These are phyloP conservation scores for Drosophila parabipectinata DNA, from an alignment of 1,140 invertebrate species.

Conservation along the genomic window DNA sequence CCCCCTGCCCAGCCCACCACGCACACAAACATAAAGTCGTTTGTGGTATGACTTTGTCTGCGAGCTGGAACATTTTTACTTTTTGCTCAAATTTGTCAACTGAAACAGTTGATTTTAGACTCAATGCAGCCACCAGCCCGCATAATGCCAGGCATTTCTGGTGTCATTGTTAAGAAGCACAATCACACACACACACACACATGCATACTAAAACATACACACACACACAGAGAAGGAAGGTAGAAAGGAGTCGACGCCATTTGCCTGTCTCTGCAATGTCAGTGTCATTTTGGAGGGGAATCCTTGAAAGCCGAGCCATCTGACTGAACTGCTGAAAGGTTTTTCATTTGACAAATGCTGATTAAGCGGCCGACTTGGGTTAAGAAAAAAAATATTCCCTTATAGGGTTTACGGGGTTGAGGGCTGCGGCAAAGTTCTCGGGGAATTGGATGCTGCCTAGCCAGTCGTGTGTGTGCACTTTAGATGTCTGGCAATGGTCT, in stretches of 20 bases:
- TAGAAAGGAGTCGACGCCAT: conserved; percentile 56
- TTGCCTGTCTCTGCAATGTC: conserved; percentile 50
- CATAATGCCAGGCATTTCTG: conserved; percentile 60
- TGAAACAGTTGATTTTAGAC: conserved; percentile 68
- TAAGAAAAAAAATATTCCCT: conserved; percentile 46
- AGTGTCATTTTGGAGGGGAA: conserved; percentile 33
- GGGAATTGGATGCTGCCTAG: conserved; percentile 23
- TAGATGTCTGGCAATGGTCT: conserved; percentile 51
- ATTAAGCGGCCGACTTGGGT: conserved; percentile 62
- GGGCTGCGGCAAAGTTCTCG: conserved; percentile 4
- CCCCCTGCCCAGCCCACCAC: background rate
- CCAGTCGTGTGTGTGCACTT: conserved; percentile 49
- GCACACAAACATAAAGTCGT: conserved; percentile 23
- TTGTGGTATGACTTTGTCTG: conserved; percentile 35
- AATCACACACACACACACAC: conserved; percentile 5
- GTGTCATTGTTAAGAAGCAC: conserved; percentile 55
- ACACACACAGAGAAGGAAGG: conserved; percentile 18
- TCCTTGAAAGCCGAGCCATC: conserved; percentile 2
- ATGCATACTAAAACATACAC: conserved; percentile 4
- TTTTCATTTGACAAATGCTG: conserved; percentile 67
- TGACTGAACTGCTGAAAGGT: conserved; percentile 42
- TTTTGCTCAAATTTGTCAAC: conserved; percentile 67
- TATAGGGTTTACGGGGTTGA: conserved; percentile 9
- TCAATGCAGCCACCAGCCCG: conserved; percentile 60
- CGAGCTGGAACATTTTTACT: conserved; percentile 53